These are phyloP conservation scores for Hippocampus barbouri DNA, from an alignment of 2,113 vertebrate species.

Conservation along the genomic window DNA sequence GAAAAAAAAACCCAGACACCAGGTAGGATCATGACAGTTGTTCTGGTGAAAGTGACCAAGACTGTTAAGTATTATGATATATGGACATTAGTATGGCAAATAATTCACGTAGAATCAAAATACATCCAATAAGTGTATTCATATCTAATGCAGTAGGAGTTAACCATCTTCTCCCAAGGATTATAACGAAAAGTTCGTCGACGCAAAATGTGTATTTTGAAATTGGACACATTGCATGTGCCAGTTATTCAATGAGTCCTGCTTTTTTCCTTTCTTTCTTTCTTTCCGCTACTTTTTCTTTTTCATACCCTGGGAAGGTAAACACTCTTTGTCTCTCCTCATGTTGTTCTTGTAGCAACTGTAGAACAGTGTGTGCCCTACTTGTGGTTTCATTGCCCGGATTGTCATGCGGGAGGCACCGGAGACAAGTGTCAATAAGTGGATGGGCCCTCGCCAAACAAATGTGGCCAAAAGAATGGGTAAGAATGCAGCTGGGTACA, in stretches of 20 bases:
- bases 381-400: constrained; percentile 71
- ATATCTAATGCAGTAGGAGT: no score
- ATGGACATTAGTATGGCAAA: neutral
- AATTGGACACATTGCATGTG: neutral
- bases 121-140: no score
- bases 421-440: constrained; percentile 74
- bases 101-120: no score
- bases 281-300: constrained; percentile 27
- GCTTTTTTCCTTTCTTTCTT: constrained; percentile 18
- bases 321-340: constrained; percentile 67
- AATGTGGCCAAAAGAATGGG: constrained; percentile 53
- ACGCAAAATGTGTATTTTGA: constrained; percentile 4
- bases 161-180: no score
- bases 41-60: neutral
- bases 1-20: no score
- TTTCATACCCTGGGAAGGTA: constrained; percentile 72
- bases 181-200: no score
- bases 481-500: constrained; percentile 71
- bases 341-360: constrained; percentile 69
- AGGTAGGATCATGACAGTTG: neutral
- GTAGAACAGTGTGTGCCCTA: constrained; percentile 67
- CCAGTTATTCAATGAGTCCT: constrained; percentile 39
- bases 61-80: neutral
- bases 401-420: constrained; percentile 69
- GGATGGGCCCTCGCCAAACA: constrained; percentile 68